Evolutionary conservation across 2,797 vertebrate genomes (phyloP).

Genomic region (Linurgus olivaceus): DNA sequence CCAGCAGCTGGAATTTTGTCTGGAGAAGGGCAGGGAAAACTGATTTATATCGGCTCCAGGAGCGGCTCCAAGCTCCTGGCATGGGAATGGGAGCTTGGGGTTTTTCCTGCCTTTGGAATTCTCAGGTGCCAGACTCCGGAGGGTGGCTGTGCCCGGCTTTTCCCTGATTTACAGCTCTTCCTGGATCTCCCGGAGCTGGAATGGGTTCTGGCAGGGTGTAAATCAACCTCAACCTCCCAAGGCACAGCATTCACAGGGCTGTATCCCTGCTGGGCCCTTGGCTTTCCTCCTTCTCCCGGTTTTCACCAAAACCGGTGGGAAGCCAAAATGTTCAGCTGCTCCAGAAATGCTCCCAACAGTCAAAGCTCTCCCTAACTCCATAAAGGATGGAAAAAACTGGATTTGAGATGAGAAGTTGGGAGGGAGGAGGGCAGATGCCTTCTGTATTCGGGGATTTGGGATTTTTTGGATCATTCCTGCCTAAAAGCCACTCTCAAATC

Average conservation of each 20-base stretch:
- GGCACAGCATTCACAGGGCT: rapidly evolving
- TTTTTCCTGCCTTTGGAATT: background rate
- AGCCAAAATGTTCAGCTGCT: background rate
- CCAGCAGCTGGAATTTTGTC: background rate
- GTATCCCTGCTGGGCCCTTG: background rate
- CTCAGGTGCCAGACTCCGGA: background rate
- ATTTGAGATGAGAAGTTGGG: background rate
- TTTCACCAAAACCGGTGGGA: background rate
- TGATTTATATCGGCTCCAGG: background rate
- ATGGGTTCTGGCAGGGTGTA: background rate
- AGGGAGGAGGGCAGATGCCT: background rate
- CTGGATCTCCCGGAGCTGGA: background rate
- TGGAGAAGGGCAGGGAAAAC: background rate
- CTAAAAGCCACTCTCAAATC: background rate
- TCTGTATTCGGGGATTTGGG: background rate
- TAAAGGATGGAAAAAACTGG: too few relatives aligned
- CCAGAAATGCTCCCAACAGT: background rate
- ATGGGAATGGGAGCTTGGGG: background rate
- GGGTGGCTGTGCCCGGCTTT: background rate
- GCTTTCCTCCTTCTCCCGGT: background rate
- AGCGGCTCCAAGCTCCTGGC: background rate
- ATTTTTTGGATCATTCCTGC: background rate
- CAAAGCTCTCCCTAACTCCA: background rate
- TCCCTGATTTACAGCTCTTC: background rate
- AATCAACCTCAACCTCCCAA: rapidly evolving